Base-by-base conservation (phyloP, 2,888 invertebrate genomes). In the Caenorhabditis sp. region DNA sequence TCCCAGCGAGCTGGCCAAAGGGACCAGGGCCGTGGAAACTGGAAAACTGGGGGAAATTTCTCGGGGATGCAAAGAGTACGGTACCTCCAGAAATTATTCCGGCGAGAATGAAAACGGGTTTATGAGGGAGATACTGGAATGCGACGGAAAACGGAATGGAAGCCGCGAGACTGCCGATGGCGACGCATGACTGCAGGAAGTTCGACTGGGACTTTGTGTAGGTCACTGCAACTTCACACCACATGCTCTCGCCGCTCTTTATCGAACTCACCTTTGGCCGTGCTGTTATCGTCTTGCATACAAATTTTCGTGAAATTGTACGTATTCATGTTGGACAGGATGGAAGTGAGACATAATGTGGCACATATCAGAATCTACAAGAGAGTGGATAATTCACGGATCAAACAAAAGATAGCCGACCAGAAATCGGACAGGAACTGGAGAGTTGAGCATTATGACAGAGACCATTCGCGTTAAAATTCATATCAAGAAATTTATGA, bases 301-400 rank as follows among this genome's bases (percentile, higher is more conserved):
- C 81, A 81, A 41, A 81, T 81, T 66, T 81, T 81, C n/a, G 81
- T 81, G 41, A 81, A 81, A 46, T 81, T 81, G 66, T 78, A 81
- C 7, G 81, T 79, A 53, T 79, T 79, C 79, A 78, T 77, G 45
- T 81, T 81, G 11, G 79, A 73, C 20, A 79, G 52, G 53, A 81
- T 78, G 9, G 74, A 75, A 2, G 81, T 79, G 7, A 81, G 45
- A 35, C 78, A 79, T 43, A 79, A 35, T 27, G 81, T 81, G 1
- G 77, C 66, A 20, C 73, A 53, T 32, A 79, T 53, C 20, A 81
- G 62, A 53, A 79, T 72, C 81, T 81, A 20, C 50, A 73, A 55
- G 15, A 9, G 43, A 22, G 9, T 20, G 11, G 20, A 45, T 13
- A 7, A 9, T 9, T 3, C 2, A 35, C 11, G 35, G 35, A 30